Evolutionary conservation across 2,797 vertebrate species (phyloP), one percentile per base, ranked within the genome.

Genomic region (Smutsia temminckii): DNA sequence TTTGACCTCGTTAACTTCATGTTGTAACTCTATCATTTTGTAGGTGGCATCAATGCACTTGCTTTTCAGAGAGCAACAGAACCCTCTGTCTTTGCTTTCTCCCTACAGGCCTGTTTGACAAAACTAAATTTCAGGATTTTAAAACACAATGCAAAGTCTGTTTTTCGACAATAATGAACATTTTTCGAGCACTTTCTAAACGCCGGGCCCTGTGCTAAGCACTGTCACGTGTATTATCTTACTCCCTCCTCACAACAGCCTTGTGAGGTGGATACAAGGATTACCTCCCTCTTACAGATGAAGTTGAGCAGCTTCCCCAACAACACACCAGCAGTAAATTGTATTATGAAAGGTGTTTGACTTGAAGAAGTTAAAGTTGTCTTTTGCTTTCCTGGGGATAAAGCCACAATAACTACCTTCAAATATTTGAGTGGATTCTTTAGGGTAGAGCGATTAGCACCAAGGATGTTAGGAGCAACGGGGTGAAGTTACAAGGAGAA

Each of bases 51-150:
- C 29, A 27, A 55, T 49, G 78, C 69, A 46, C 34, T 53, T 96
- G 86, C 49, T 95, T 86, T 79, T 84, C 37, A 94, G 53, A 89
- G 32, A 83, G 21, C 37, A 66, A 32, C n/a, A 78, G 69, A 85
- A 71, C 27, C 9, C 69, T 93, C 40, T 51, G 27, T 49, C 53
- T 74, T 92, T 49, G 57, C 8, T 77, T 93, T 92, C 85, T 90
- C 46, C 57, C 64, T 59, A 37, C 0, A 74, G 71, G n/a, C 42
- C 74, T 71, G 55, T 68, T n/a, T 78, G 34, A 71, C 23, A 46
- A 64, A 90, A 68, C 85, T 46, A 81, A 96, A 92, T 63, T 23
- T 13, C 14, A 10, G 0, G 10, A 81, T 37, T 68, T 57, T 64
- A 69, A 93, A 93, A 81, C 21, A 72, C 25, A 92, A 85, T 0